These are phyloP conservation scores for Holcopasites calliopsidis DNA, from an alignment of 1,140 invertebrate genomes.

Conservation along the genomic window DNA sequence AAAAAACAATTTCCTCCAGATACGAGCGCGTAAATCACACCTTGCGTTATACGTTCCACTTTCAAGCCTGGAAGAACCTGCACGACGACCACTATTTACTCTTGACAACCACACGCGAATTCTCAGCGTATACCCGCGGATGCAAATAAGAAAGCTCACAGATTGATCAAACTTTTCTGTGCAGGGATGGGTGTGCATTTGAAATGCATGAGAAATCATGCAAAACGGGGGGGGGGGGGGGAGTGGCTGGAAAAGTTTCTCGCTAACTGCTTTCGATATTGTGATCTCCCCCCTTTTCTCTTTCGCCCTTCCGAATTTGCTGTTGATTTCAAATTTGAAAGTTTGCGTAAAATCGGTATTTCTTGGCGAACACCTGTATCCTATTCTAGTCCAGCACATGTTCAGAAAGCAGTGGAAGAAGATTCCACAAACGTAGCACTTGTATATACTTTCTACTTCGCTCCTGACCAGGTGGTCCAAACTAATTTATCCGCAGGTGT, in stretches of 20 bases:
- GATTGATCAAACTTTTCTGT: slow-evolving; percentile 15
- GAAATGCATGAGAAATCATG: slow-evolving; percentile 39
- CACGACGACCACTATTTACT: slow-evolving; percentile 9
- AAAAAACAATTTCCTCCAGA: background rate
- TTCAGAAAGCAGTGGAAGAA: no score
- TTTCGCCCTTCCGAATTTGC: no score
- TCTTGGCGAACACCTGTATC: no score
- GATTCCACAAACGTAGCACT: no score
- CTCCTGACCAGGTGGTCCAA: no score
- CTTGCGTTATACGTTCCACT: slow-evolving; percentile 5
- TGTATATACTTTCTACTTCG: no score
- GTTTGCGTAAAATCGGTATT: no score
- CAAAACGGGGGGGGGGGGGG: background rate
- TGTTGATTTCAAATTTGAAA: no score
- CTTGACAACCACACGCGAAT: background rate
- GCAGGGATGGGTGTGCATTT: background rate
- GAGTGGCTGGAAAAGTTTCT: slow-evolving; percentile 4
- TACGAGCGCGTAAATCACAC: background rate
- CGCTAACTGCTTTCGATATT: background rate
- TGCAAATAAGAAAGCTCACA: slow-evolving; percentile 25
- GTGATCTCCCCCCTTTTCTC: background rate
- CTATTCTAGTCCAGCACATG: no score
- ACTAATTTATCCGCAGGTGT: background rate
- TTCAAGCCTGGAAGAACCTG: background rate
- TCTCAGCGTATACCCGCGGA: background rate